Base-by-base conservation (phyloP, 2,888 invertebrate genomes). In the Platerodrilus igneus region DNA sequence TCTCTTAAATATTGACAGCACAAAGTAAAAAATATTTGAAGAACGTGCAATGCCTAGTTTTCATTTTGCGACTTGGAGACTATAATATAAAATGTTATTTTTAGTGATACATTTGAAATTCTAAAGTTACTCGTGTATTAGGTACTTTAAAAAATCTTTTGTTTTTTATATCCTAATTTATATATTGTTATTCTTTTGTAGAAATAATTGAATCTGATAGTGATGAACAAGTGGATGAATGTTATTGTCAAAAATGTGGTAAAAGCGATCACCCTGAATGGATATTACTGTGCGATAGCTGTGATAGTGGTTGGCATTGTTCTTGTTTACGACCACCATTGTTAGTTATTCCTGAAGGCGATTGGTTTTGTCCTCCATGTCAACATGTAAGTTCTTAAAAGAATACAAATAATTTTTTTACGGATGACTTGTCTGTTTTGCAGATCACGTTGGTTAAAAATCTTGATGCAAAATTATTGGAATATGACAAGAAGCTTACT, bases 351-450 rank as follows among this genome's bases (percentile, higher is more conserved):
- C 99, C 97, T 0, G 93, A 94, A 63, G 96, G 96, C 0, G 90
- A 95, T 67, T 99, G 97, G 99, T 92, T 81, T 70, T 99, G 99
- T 68, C 97, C 97, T 18, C 88, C 90, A 0, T 99, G 97, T 69
- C 89, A 93, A 67, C 97, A 97, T 69, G 90, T 88, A 58, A 78
- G 86, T 69, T 40, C n/a, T n/a, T n/a, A n/a, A n/a, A n/a, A n/a
- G n/a, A n/a, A n/a, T 10, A 10, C 2, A 13, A 20, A 30, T 28
- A 6, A 4, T 29, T 34, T 17, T 20, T 43, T 30, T 41, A n/a
- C n/a, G n/a, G n/a, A n/a, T 43, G 49, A 16, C 19, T 49, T 47
- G 34, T 40, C 47, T 43, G 40, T 45, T 59, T 62, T 45, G 19
- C 60, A 82, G 81, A 71, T 71, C 20, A 71, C 72, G 54, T 68